Percentiles rank a stretch among this genome's conserved stretches.
Evolutionary conservation across 2,797 vertebrate species (phyloP).

Genomic region (Ctenochaetus hawaiiensis): DNA sequence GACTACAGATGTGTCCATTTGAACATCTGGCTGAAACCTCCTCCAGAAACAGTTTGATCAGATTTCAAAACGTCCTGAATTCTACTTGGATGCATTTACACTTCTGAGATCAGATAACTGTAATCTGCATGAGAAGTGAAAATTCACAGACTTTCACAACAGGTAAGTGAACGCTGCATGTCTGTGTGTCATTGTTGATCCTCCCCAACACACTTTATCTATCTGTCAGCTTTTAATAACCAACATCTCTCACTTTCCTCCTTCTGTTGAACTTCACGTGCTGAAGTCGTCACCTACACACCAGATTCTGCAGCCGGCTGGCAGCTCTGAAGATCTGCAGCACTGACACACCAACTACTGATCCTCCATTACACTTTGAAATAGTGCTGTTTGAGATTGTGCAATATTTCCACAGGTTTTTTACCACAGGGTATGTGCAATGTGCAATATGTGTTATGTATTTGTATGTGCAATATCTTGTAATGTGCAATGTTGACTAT

Average conservation of each 20-base stretch:
- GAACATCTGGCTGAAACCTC: background rate
- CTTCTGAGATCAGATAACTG: background rate
- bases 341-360: constrained; percentile 20
- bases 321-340: constrained; percentile 34
- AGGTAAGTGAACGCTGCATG: no score
- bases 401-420: no score
- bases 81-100: background rate
- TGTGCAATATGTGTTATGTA: no score
- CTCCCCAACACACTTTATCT: background rate
- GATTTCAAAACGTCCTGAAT: background rate
- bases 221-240: background rate
- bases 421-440: no score
- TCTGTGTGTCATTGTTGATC: no score
- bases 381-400: no score
- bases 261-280: background rate
- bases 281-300: constrained; percentile 59
- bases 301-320: constrained; percentile 62
- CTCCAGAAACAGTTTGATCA: background rate
- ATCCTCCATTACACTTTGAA: no score
- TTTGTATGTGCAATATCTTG: no score
- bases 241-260: background rate
- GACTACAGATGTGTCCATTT: background rate
- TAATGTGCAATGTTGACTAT: no score
- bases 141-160: background rate
- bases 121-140: background rate